Base-by-base conservation (phyloP, 2,797 vertebrate genomes). In the Epinephelus awoara region DNA sequence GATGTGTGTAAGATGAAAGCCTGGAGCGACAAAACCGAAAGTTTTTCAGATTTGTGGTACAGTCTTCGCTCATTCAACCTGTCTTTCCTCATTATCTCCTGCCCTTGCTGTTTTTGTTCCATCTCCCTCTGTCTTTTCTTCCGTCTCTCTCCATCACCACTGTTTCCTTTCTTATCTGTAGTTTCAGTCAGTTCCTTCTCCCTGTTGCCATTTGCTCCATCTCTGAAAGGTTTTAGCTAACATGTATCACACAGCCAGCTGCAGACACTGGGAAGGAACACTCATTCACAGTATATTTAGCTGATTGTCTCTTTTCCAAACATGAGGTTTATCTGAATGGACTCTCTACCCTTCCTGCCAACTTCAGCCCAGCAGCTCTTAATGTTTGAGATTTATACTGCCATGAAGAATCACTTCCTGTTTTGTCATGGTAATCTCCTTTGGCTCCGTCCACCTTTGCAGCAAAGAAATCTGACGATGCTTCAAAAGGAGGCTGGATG, bases 341-440 rank as follows among this genome's bases (percentile, higher is more conserved):
- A 80, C 67, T 57, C 61, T 40, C 18, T 57, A 72, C 78, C 77
- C 64, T 86, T 88, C 72, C 75, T 83, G 55, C 38, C 67, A 77
- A 58, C 23, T 77, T 77, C 34, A 34, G 58, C 56, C 74, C 29
- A 75, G 57, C 59, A 72, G 51, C 73, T 84, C 15, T 76, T 49
- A 29, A 2, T 40, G 23, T 72, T 75, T 68, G 71, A 77, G 25
- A 70, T 70, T 70, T 56, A 55, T 21, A 56, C 18, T 47, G 40
- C 40, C 46, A 23, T 34, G 54, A 75, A 66, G 63, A 66, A 81
- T 66, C 70, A 3, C 76, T 87, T 91, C 80, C 86, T 86, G 72
- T 86, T 83, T 76, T 81, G 58, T 75, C 58, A 50, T 23, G 61
- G 75, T 79, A 56, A 71, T 73, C 63, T 71, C 63, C 17, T 54